phyloP scores from a whole-genome alignment of 2,113 vertebrate genomes.

The Nycticorax nycticorax region DNA sequence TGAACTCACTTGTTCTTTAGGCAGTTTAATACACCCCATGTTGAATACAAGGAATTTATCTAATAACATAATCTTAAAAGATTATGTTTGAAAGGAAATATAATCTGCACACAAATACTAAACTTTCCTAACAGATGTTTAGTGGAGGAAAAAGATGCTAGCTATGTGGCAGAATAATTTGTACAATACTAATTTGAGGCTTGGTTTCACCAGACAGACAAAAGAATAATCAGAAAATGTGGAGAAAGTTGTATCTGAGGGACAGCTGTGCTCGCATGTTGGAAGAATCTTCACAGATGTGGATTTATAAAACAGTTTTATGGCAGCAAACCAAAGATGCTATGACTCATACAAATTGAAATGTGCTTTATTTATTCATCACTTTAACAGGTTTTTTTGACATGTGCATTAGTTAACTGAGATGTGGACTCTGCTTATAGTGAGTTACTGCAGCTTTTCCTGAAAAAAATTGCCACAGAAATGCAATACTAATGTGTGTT shows the following conservation, averaged over 20 bases:
- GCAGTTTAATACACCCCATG: neutral
- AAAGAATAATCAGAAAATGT: conserved; percentile 20
- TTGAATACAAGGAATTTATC: neutral
- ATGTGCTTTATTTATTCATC: conserved; percentile 42
- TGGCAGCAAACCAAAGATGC: conserved; percentile 20
- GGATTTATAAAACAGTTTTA: conserved; percentile 34
- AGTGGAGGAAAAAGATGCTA: neutral
- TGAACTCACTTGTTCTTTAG: neutral
- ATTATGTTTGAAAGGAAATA: conserved; percentile 1
- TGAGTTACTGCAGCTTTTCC: neutral
- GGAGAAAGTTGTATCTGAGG: neutral
- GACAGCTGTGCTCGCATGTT: conserved; percentile 29
- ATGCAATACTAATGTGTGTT: neutral
- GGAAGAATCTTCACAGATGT: conserved; percentile 31
- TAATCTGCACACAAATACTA: neutral
- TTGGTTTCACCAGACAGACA: conserved; percentile 33
- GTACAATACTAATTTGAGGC: neutral
- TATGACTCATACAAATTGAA: conserved; percentile 21
- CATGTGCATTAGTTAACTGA: neutral
- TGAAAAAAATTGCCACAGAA: neutral
- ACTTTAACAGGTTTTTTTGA: neutral
- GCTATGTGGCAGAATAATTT: neutral
- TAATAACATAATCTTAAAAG: neutral
- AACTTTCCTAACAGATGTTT: neutral
- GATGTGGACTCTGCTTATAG: neutral